phyloP scores from a whole-genome alignment of 2,888 invertebrate genomes.

The Sarcophaga variegata region DNA sequence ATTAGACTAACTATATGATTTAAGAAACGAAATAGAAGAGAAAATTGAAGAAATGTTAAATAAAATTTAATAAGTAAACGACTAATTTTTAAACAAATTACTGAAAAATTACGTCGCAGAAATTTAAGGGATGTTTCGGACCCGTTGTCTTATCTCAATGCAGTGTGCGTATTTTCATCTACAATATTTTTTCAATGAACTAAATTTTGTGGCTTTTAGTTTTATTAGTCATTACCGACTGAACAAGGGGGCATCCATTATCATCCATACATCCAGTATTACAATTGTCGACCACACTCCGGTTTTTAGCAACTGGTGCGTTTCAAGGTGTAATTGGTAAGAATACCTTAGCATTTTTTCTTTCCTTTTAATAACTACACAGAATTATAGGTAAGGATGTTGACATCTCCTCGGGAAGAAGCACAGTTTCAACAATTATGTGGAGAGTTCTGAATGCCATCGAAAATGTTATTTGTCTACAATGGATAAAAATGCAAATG shows the following conservation, averaged over 20 bases:
- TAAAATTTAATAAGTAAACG: too few species aligned
- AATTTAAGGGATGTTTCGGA: constrained; percentile 39
- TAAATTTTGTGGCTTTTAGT: constrained; percentile 6
- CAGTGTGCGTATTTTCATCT: constrained; percentile 34
- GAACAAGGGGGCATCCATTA: constrained; percentile 27
- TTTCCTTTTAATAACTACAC: background rate
- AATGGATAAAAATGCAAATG: constrained; percentile 34
- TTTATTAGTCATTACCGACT: constrained; percentile 26
- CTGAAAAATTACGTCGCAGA: constrained; percentile 40
- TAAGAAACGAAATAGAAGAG: too few species aligned
- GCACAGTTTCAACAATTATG: constrained; percentile 28
- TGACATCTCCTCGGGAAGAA: constrained; percentile 15
- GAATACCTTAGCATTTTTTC: background rate
- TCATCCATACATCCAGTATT: constrained; percentile 22
- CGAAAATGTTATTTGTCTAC: constrained; percentile 28
- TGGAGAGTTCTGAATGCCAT: constrained; percentile 31
- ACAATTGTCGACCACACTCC: constrained; percentile 26
- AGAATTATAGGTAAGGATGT: constrained; percentile 21
- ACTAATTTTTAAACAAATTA: too few species aligned
- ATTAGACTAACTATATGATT: too few species aligned
- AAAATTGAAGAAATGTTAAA: too few species aligned
- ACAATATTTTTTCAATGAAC: background rate
- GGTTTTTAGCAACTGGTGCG: constrained; percentile 31
- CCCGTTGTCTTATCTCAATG: constrained; percentile 23
- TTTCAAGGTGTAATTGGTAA: constrained; percentile 45